phyloP scores from a whole-genome alignment of 2,113 vertebrate species.

The Vombatus ursinus region DNA sequence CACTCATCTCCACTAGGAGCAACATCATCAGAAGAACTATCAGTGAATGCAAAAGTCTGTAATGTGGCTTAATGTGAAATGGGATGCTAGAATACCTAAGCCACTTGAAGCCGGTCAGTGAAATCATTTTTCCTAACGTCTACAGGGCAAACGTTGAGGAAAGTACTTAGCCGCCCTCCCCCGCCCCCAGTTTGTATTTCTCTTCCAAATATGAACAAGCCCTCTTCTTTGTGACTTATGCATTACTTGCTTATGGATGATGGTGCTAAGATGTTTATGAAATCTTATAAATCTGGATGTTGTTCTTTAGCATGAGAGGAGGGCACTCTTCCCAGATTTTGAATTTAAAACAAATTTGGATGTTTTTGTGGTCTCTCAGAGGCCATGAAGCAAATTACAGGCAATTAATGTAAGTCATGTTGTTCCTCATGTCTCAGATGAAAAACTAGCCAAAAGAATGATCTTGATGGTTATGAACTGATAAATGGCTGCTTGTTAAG shows the following conservation, averaged over 20 bases:
- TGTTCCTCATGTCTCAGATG: conserved; percentile 6
- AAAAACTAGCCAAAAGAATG: conserved; percentile 52
- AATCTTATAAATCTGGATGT: background rate
- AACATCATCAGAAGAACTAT: background rate
- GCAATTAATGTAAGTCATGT: background rate
- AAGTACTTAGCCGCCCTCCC: conserved; percentile 4
- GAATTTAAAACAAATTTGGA: conserved; percentile 52
- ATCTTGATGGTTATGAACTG: conserved; percentile 12
- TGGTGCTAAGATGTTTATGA: background rate
- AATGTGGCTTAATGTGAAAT: conserved; percentile 30
- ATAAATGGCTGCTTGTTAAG: background rate
- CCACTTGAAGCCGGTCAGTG: conserved; percentile 25
- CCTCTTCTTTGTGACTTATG: conserved; percentile 16
- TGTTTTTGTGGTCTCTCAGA: conserved; percentile 39
- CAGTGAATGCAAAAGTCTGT: conserved; percentile 1
- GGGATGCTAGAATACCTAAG: background rate
- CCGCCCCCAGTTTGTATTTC: background rate
- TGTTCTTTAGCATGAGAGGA: background rate
- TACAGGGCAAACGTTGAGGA: conserved; percentile 1
- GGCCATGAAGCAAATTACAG: conserved; percentile 24
- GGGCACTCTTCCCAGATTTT: conserved; percentile 25
- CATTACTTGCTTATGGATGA: background rate
- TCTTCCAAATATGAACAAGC: conserved; percentile 34
- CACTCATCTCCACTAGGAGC: conserved; percentile 15
- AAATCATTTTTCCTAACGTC: conserved; percentile 49